A percentile compares a stretch with the other conserved stretches of the same genome.
Evolutionary conservation across 2,888 invertebrate genomes (phyloP).

Genomic region (Ennomos fuscantarius): DNA sequence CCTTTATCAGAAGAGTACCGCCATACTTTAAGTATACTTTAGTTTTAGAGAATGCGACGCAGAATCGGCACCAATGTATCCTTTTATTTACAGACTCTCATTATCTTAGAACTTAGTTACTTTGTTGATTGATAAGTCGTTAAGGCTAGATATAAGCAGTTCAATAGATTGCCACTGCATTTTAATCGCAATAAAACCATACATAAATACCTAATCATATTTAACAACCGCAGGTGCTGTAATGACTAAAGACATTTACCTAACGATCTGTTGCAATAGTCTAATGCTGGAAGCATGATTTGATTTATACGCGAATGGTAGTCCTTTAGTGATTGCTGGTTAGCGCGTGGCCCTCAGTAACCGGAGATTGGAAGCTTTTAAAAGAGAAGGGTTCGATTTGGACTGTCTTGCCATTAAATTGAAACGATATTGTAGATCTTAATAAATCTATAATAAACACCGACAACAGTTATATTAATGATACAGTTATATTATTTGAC

Average conservation of each 20-base stretch:
- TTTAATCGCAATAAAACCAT: constrained; percentile 10
- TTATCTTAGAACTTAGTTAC: too few species aligned
- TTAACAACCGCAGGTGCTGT: constrained; percentile 7
- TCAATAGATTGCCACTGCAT: not conserved
- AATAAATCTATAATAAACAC: too few species aligned
- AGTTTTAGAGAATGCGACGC: too few species aligned
- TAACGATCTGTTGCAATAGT: constrained; percentile 16
- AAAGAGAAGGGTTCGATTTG: constrained; percentile 3
- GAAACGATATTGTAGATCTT: too few species aligned
- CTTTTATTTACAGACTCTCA: too few species aligned
- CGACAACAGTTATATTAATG: too few species aligned
- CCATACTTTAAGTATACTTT: too few species aligned
- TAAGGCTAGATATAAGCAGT: not conserved
- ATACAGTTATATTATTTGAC: too few species aligned
- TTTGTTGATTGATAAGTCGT: too few species aligned
- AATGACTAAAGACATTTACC: constrained; percentile 21
- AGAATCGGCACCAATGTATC: too few species aligned
- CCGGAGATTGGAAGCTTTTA: constrained; percentile 14
- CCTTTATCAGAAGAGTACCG: too few species aligned
- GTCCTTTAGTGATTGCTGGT: constrained; percentile 5
- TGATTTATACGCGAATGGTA: constrained; percentile 19
- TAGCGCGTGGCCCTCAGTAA: constrained; percentile 1
- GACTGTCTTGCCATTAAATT: not conserved
- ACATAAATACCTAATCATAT: not conserved
- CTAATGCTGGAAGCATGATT: not conserved